Conservation (phyloP, 2,888 invertebrate species). For the Capitulum mitella region DNA sequence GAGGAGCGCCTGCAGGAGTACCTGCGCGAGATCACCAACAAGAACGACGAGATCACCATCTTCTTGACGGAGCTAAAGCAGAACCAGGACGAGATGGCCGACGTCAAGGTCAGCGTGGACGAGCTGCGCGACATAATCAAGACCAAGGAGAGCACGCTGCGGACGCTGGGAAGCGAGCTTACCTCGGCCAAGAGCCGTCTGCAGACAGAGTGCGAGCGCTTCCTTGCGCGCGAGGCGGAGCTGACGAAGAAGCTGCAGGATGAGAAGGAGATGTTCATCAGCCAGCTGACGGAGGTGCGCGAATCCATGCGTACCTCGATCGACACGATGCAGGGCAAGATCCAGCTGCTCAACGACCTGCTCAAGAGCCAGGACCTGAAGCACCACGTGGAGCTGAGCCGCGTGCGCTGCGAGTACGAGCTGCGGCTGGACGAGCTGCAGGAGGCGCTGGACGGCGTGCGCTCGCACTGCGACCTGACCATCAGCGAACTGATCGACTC, state of each 20-base stretch:
- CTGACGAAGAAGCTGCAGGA: constrained; percentile 1
- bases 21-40: constrained; percentile 20
- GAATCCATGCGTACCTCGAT: neutral
- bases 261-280: neutral
- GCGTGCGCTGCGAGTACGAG: constrained; percentile 4
- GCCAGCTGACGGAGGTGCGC: constrained; percentile 15
- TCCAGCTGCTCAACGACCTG: neutral
- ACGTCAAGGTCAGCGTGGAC: neutral
- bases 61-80: neutral
- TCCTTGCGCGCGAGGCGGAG: neutral
- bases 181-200: neutral
- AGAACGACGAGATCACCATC: constrained; percentile 6
- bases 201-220: neutral
- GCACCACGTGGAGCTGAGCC: constrained; percentile 13
- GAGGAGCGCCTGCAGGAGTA: constrained; percentile 9
- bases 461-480: neutral
- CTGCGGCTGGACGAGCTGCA: constrained; percentile 2
- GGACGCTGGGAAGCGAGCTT: neutral
- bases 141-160: neutral
- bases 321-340: constrained; percentile 8
- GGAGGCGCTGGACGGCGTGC: neutral
- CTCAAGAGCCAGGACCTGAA: constrained; percentile 7
- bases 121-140: neutral
- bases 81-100: constrained; percentile 7
- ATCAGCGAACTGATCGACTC: neutral